Conservation (phyloP, 2,888 invertebrate genomes). For the Pandemis heparana region DNA sequence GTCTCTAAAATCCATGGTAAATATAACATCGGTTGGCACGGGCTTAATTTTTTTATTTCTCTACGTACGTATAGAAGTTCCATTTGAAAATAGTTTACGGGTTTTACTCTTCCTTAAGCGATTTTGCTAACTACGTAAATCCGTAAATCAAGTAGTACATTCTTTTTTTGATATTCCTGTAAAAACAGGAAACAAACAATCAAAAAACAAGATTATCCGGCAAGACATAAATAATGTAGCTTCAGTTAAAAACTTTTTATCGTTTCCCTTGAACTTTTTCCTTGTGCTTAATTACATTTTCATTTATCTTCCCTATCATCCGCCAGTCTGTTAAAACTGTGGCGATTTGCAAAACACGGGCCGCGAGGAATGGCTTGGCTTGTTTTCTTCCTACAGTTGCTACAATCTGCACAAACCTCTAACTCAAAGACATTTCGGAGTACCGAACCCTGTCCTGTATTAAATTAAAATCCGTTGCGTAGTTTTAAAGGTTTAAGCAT, state of each 20-base stretch:
- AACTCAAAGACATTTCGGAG: neutral
- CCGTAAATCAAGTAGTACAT: too few species aligned
- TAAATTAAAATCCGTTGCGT: too few species aligned
- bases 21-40: too few species aligned
- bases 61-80: too few species aligned
- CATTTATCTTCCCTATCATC: slow-evolving; percentile 76
- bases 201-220: slow-evolving; percentile 70
- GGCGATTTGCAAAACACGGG: slow-evolving; percentile 53
- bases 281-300: slow-evolving; percentile 81
- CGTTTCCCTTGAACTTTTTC: slow-evolving; percentile 73
- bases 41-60: too few species aligned
- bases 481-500: too few species aligned
- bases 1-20: too few species aligned
- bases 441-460: neutral
- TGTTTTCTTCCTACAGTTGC: neutral
- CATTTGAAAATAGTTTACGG: too few species aligned
- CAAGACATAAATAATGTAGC: slow-evolving; percentile 75
- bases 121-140: too few species aligned
- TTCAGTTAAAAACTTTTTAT: slow-evolving; percentile 73
- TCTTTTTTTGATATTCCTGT: too few species aligned
- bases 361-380: slow-evolving; percentile 45
- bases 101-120: too few species aligned
- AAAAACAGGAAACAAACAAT: slow-evolving; percentile 55
- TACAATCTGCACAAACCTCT: neutral
- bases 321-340: slow-evolving; percentile 53